phyloP scores from a whole-genome alignment of 1,140 invertebrate genomes.

The Cardiocondyla obscurior region DNA sequence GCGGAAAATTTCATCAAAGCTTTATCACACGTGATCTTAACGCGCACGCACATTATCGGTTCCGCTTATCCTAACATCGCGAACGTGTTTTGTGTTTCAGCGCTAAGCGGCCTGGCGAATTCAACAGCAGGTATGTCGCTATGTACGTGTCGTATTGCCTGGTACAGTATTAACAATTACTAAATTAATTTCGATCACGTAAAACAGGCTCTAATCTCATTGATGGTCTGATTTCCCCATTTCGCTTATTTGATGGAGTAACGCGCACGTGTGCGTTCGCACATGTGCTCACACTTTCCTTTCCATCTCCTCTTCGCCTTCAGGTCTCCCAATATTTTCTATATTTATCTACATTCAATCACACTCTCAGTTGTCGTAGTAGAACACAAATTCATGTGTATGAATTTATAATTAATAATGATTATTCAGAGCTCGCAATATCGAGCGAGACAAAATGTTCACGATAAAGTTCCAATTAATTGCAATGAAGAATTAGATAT shows the following conservation, averaged over 20 bases:
- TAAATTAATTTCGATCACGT: conserved; percentile 78
- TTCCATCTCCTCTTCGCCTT: neutral
- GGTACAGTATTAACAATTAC: conserved; percentile 84
- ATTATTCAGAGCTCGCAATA: conserved; percentile 5
- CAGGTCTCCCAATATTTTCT: neutral
- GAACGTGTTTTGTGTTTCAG: conserved; percentile 82
- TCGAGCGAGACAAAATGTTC: neutral
- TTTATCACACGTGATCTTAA: conserved; percentile 51
- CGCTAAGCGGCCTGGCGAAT: conserved; percentile 84
- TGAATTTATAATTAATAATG: neutral
- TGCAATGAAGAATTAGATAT: neutral
- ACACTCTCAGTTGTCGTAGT: too few species aligned
- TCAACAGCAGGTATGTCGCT: conserved; percentile 84
- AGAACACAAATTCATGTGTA: neutral
- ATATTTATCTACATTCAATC: conserved; percentile 26
- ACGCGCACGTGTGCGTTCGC: neutral
- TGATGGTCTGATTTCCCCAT: conserved; percentile 47
- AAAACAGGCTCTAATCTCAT: conserved; percentile 42
- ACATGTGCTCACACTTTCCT: neutral
- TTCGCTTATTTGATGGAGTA: conserved; percentile 25
- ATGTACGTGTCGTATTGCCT: conserved; percentile 84
- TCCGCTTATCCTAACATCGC: conserved; percentile 64
- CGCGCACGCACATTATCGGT: conserved; percentile 53
- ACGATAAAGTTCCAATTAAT: neutral
- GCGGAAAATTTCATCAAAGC: conserved; percentile 52